Percentiles rank a stretch among this genome's conserved stretches.
Evolutionary conservation across 2,888 invertebrate species (phyloP).

Genomic region (Paralinhomoeus sp.): DNA sequence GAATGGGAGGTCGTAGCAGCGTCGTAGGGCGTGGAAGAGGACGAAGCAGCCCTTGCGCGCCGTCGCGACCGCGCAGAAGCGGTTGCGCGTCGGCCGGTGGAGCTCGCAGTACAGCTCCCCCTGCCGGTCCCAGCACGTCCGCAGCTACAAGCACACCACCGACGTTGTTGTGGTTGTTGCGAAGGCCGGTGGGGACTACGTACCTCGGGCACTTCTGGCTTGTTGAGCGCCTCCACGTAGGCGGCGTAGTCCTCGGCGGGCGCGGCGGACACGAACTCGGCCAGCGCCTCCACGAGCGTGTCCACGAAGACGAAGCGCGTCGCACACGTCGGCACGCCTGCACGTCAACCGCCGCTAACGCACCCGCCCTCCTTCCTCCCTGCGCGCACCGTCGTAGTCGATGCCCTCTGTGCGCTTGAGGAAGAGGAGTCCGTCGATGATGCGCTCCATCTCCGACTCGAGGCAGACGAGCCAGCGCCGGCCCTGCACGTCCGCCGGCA

Average conservation of each 20-base stretch:
- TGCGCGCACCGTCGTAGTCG: neutral
- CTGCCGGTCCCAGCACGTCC: neutral
- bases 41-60: neutral
- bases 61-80: neutral
- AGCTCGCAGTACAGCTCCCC: conserved; percentile 1
- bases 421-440: neutral
- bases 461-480: conserved; percentile 2
- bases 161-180: no score
- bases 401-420: neutral
- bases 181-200: no score
- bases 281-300: neutral
- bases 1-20: conserved; percentile 2
- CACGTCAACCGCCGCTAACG: no score
- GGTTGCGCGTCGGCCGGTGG: neutral
- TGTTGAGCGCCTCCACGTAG: neutral
- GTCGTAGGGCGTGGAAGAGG: conserved; percentile 1
- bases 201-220: neutral
- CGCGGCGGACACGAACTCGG: neutral
- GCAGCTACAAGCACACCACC: neutral
- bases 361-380: neutral
- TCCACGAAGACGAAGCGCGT: conserved; percentile 1
- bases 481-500: conserved; percentile 1
- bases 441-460: neutral
- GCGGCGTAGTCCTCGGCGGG: neutral
- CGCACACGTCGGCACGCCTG: conserved; percentile 1